Evolutionary conservation across 37 sponge, comb jelly and placozoan species (phyloP), one percentile per base, ranked within the genome.

Genomic region (Crambe crambe): DNA sequence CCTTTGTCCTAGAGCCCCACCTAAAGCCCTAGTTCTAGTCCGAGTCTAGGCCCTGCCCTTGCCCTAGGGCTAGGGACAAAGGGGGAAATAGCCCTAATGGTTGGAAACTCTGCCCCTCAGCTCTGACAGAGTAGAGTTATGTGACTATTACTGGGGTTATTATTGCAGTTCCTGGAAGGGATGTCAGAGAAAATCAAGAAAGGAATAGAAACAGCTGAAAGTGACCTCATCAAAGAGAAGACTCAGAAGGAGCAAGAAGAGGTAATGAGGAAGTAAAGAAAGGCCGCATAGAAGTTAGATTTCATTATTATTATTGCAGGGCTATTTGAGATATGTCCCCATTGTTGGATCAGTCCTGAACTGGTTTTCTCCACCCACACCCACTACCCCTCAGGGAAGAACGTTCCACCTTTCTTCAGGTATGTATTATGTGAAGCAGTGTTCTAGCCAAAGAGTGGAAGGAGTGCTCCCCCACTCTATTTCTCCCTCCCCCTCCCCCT

Each of bases 291-390:
- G n/a, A n/a, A n/a, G n/a, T n/a, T n/a, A n/a, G n/a, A n/a, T 12
- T 47, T 47, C 51, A 17, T 65, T 65, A 9, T 65, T 65, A 2
- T 5, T 5, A 60, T 22, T 65, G 68, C 60, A 96, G 87, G 90
- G 93, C 15, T 63, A 91, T 9, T 44, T 92, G 67, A 80, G 84
- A 31, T 59, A 89, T 66, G 80, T 96, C 18, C 96, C 96, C 20
- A 32, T 96, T 31, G 85, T 96, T 42, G 93, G 93, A 6, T 85
- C 93, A 0, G 85, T 96, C 15, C 54, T 86, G 74, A 86, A 83
- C 71, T 96, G 96, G 96, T 65, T 89, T 37, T 87, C 79, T 30
- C 96, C 96, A 6, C 32, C 87, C 21, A 77, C 94, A 34, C 86
- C 90, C 23, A 84, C 74, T 36, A 66, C 78, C 60, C 79, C 74